A percentile compares a stretch with the other conserved stretches of the same genome.
Conservation (phyloP, 2,113 vertebrate species). For the Poeciliopsis occidentalis region DNA sequence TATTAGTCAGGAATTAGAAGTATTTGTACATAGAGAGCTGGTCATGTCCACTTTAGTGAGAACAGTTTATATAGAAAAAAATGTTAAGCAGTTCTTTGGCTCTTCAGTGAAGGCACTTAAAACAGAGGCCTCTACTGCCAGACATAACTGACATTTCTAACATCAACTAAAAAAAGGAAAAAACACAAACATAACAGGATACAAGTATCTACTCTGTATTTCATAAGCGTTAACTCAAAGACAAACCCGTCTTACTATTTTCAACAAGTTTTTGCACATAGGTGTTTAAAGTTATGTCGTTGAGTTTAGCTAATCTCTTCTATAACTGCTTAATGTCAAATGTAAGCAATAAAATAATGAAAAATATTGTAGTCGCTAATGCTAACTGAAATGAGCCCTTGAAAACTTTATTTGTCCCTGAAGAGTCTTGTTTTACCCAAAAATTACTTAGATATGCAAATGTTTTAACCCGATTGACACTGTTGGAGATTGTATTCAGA, state of each 20-base stretch:
- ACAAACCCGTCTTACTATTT: not conserved
- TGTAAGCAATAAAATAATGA: not conserved
- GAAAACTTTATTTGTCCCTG: not conserved
- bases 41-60: not conserved
- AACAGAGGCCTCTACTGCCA: constrained; percentile 6
- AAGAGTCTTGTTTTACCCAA: not conserved
- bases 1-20: not conserved
- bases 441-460: no score
- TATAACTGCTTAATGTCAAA: not conserved
- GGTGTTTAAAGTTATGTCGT: not conserved
- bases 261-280: not conserved
- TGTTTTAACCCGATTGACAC: not conserved
- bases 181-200: not conserved
- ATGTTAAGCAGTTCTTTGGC: constrained; percentile 27
- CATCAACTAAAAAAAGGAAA: not conserved
- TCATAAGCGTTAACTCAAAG: not conserved
- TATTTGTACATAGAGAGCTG: not conserved
- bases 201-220: not conserved
- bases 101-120: constrained; percentile 58
- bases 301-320: not conserved
- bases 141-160: not conserved
- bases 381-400: not conserved
- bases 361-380: not conserved
- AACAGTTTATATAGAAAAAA: not conserved
- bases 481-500: no score